Base-by-base conservation (phyloP, 2,888 invertebrate genomes). In the Asteroscopus sphinx region DNA sequence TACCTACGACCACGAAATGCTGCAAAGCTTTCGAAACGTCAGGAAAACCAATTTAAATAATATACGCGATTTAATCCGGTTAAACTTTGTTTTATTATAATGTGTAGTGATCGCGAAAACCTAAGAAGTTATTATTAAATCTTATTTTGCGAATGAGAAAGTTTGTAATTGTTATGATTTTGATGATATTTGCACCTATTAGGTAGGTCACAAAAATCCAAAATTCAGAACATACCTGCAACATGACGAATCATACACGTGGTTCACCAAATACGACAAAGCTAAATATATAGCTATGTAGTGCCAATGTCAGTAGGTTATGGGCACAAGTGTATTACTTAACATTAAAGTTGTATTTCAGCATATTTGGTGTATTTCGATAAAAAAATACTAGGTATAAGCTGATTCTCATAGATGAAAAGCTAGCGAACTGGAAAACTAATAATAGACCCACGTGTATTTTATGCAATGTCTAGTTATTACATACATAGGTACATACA, bases 301-400 rank as follows among this genome's bases (percentile, higher is more conserved):
- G 49, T 59, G 16, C 36, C 76, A 73, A 72, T 76, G 73, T 60
- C 16, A 73, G 25, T 68, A 9, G 73, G 73, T 68, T 46, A 64
- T 3, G 21, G 4, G 40, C n/a, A 63, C 60, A 46, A 15, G 30
- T 9, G 1, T 25, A 12, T 68, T 46, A 60, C 53, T 49, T 72
- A 60, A 72, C 1, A 6, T 25, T 28, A 13, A 12, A 11, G 12
- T n/a, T 39, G 0, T 17, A 28, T 28, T 21, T 30, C 12, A 25
- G 36, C 11, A 35, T 7, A 4, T 35, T 35, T 35, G 35, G 2
- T 1, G 15, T 12, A 9, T 9, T 35, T 35, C 35, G 7, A 15
- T 15, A 35, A 13, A 15, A 15, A 8, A 11, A 4, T 12, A 13
- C 3, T 30, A 30, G 30, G 3, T 6, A 67, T 12, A 57, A 61